Evolutionary conservation across 1,140 invertebrate genomes (phyloP), one percentile per base, ranked within the genome.

Genomic region (Euwallacea similis): DNA sequence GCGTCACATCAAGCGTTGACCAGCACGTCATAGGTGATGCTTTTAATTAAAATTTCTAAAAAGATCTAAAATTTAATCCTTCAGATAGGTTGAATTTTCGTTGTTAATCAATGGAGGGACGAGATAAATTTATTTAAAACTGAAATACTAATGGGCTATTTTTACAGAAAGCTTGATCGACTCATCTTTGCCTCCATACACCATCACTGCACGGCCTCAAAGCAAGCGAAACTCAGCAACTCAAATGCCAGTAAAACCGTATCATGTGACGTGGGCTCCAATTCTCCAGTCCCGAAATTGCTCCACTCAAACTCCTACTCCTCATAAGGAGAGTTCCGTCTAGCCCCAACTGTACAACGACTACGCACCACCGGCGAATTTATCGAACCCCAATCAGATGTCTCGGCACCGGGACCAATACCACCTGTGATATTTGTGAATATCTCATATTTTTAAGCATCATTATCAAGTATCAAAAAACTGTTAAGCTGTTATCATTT

Each of bases 401-500:
- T 79, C 79, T 78, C 80, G 78, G 78, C 76, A 78, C 73, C 79
- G 80, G 79, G 79, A 80, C 79, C 79, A 80, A 80, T 79, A 80
- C 80, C 80, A 81, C 80, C 80, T 81, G 80, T 81, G 80, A 81
- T 81, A 81, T 76, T 81, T 81, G 79, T 81, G 80, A 81, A 81
- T 81, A 81, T 80, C 78, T 80, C 75, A 78, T 79, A 79, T 77
- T 77, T 78, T 78, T 79, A 79, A 79, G 77, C 69, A 76, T 76
- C 74, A 78, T 76, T 79, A 79, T 77, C 76, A 79, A 79, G 53
- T 63, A 64, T 21, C 10, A 62, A 62, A 53, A 67, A 76, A 16
- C 71, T 78, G 72, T 78, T 77, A 76, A 54, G 76, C 77, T 80
- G 76, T 79, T 79, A 79, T 75, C 76, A 78, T 79, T 79, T 77